Base-by-base conservation (phyloP, 2,888 invertebrate genomes). In the Folsomia candida region DNA sequence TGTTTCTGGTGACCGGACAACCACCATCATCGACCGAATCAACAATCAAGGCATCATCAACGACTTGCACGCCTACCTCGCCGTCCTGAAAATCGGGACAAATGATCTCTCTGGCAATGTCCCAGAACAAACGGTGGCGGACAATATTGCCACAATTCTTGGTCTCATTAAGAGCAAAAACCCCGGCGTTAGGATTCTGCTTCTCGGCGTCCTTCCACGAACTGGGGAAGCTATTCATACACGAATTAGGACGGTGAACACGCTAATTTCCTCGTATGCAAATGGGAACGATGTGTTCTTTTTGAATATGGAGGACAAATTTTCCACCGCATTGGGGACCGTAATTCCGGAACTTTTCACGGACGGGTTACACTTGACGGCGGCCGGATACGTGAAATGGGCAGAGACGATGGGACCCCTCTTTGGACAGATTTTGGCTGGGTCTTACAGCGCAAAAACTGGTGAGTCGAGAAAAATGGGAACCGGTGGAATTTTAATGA, bases 151-250 rank as follows among this genome's bases (percentile, higher is more conserved):
- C 14, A 66, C n/a, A 20, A 75, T 75, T 29, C 20, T 75, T 1
- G 26, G 51, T n/a, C 28, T 71, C 9, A 62, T 75, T 24, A 25
- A 67, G 6, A 54, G 51, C 0, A 68, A 71, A 18, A 66, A 68
- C 58, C 72, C 75, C 18, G 60, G 67, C 18, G 64, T 64, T 2
- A 67, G 47, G 26, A 64, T 75, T n/a, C 22, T 75, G 11, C 71
- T 75, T 28, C 28, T 75, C 6, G 75, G 69, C n/a, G 65, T 73
- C 20, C 65, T 75, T 37, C 75, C 75, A 11, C 27, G 71, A 25
- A 63, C 37, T 9, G 69, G 59, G 11, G 58, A 63, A 22, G 68
- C 59, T 11, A 37, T 70, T 59, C 73, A 73, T 37, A 28, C 63
- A 59, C 63, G 66, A 29, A 27, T 51, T 51, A 63, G 73, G 2